Evolutionary conservation across 2,888 invertebrate genomes (phyloP).

Genomic region (Eulithis testata): DNA sequence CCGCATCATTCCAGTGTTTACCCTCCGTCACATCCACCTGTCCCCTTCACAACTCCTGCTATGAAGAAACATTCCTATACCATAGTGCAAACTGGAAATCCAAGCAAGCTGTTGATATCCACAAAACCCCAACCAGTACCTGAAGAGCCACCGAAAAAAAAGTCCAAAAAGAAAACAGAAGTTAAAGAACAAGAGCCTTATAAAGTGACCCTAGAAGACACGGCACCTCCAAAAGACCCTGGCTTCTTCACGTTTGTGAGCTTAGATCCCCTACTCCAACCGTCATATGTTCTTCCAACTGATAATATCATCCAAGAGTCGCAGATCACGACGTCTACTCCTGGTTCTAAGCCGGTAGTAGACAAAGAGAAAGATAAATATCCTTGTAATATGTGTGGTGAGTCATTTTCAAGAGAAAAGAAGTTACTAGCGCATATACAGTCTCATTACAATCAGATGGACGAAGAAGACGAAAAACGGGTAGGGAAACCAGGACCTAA

Average conservation of each 20-base stretch:
- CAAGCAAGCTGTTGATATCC: conserved; percentile 77
- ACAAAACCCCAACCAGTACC: conserved; percentile 60
- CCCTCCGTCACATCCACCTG: conserved; percentile 40
- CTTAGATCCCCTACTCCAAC: conserved; percentile 73
- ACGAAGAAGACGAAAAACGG: conserved; percentile 64
- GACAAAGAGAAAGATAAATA: conserved; percentile 60
- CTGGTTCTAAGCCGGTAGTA: conserved; percentile 43
- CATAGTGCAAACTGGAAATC: conserved; percentile 75
- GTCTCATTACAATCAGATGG: conserved; percentile 72
- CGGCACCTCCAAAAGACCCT: conserved; percentile 57
- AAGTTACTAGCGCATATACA: conserved; percentile 74
- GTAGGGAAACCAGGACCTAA: conserved; percentile 45
- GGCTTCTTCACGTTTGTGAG: conserved; percentile 77
- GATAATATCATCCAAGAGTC: conserved; percentile 77
- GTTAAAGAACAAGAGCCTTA: conserved; percentile 52
- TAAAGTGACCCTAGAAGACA: conserved; percentile 61
- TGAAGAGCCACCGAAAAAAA: conserved; percentile 59
- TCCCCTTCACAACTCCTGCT: conserved; percentile 65
- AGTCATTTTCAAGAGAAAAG: conserved; percentile 72
- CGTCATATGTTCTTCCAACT: conserved; percentile 75
- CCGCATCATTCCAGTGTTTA: conserved; percentile 50
- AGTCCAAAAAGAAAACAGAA: conserved; percentile 54
- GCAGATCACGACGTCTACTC: conserved; percentile 73
- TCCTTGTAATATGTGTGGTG: conserved; percentile 72
- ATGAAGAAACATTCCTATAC: conserved; percentile 78